Evolutionary conservation across 1,140 invertebrate species (phyloP), one percentile per base, ranked within the genome.

Genomic region (Drosophila pruinosa): DNA sequence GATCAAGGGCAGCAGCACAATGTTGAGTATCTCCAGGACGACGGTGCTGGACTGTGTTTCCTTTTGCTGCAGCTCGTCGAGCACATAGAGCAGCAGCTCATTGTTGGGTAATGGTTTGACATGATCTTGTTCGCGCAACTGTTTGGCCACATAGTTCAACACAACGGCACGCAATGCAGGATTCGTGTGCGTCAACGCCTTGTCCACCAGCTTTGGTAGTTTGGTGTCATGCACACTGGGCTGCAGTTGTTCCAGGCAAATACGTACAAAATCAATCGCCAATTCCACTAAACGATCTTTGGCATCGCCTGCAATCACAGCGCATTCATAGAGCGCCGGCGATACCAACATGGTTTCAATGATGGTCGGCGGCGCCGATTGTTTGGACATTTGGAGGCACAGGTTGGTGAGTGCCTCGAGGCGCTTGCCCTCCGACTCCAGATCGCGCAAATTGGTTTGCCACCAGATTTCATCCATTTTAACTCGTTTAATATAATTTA

Each of bases 181-280:
- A 77, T 79, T 92, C 89, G 43, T 91, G 86, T 95, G 94, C 2
- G 91, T 86, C 26, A 95, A 81, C 31, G 93, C 91, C 64, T 92
- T 92, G 89, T 93, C 92, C 7, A 94, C 85, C 10, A 80, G 22
- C 3, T 39, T 19, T 0, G 77, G 69, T 39, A 85, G 39, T n/a
- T 58, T 90, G 47, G 92, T 93, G 31, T 91, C 91, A 10, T 91
- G 91, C 50, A 93, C 92, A 21, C 92, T 92, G 21, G 93, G 54
- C 21, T 90, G 75, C 72, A 94, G 91, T 65, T 93, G 93, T 2
- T 92, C 88, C 78, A 94, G 92, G 77, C 93, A 94, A 56, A 92
- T 73, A 34, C 92, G 91, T 8, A 95, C 73, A 7, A 94, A 92
- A 76, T 94, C 93, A 73, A 92, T 93, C n/a, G 93, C 92, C 57